Evolutionary conservation across 1,140 invertebrate genomes (phyloP), one percentile per base, ranked within the genome.

Genomic region (Calliopsis andreniformis): DNA sequence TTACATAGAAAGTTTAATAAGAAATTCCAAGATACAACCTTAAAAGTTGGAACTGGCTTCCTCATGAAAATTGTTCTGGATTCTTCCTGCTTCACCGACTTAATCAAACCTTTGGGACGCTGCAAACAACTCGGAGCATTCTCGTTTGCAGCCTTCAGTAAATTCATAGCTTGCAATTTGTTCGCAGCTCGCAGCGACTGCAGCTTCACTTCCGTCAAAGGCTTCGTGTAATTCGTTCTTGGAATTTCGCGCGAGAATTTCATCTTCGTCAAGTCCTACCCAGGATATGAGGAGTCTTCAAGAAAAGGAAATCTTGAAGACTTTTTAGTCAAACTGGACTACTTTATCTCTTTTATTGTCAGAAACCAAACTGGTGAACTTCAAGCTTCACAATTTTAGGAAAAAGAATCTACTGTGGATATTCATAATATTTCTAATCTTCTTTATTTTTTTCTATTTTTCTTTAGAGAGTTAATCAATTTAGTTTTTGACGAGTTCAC

Each of bases 271-370:
- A 56, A 10, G 14, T 77, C 56, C 75, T 77, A 63, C 56, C 67
- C 68, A 45, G 23, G 35, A 69, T 62, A 76, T 12, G 55, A 51
- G 28, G 5, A 45, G 30, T 71, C 63, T 66, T 75, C 51, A 75
- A 47, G 47, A 62, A 25, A 49, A 30, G 47, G 47, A 55, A 63
- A 71, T 5, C 61, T 72, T 64, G 12, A 64, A 32, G 39, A 14
- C 49, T 59, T 28, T 7, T 43, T 69, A 32, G 43, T 56, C n/a
- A n/a, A n/a, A n/a, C n/a, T n/a, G n/a, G n/a, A n/a, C n/a, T n/a
- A n/a, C n/a, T n/a, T n/a, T n/a, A n/a, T n/a, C n/a, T n/a, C n/a
- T n/a, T n/a, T n/a, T n/a, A n/a, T n/a, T n/a, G n/a, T n/a, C n/a
- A n/a, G n/a, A n/a, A n/a, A n/a, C n/a, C n/a, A n/a, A n/a, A n/a